Percentiles rank a stretch among this genome's conserved stretches.
These are phyloP conservation scores for Tachina grossa DNA, from an alignment of 2,888 invertebrate species.

Conservation along the genomic window DNA sequence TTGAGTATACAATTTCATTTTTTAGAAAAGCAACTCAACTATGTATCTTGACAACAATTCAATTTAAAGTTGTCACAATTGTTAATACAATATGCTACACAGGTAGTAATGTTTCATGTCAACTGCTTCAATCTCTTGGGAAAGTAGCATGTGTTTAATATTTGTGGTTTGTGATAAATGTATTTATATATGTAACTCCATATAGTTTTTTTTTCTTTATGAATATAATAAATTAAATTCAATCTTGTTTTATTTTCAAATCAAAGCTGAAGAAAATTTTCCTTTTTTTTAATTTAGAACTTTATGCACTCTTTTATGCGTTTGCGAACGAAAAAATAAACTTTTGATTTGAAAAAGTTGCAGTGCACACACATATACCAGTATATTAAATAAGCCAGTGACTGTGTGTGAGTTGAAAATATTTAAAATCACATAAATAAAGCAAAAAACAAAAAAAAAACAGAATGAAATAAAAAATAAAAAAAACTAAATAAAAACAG, in stretches of 20 bases:
- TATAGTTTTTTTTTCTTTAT: too few species aligned
- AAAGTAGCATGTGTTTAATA: slow-evolving; percentile 9
- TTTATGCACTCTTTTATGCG: too few species aligned
- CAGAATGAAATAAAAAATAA: slow-evolving; percentile 11
- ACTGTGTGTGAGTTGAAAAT: slow-evolving; percentile 1
- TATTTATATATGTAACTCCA: neutral
- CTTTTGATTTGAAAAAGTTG: neutral
- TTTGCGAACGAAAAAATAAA: neutral
- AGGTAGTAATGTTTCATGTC: slow-evolving; percentile 67
- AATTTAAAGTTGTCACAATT: slow-evolving; percentile 61
- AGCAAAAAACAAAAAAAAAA: slow-evolving; percentile 32
- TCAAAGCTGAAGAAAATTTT: too few species aligned
- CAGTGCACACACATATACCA: neutral
- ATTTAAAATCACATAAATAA: slow-evolving; percentile 37
- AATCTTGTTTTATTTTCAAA: too few species aligned
- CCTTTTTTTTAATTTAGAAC: too few species aligned
- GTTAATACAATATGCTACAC: slow-evolving; percentile 58
- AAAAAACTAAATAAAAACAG: slow-evolving; percentile 29
- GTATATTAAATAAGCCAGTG: neutral
- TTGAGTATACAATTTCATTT: slow-evolving; percentile 15
- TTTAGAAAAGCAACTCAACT: neutral
- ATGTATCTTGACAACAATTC: slow-evolving; percentile 54
- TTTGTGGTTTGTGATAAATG: slow-evolving; percentile 4
- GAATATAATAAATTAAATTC: too few species aligned
- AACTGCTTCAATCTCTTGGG: slow-evolving; percentile 62